Evolutionary conservation across 2,888 invertebrate species (phyloP), one percentile per base, ranked within the genome.

Genomic region (Lepidochitona cinerea): DNA sequence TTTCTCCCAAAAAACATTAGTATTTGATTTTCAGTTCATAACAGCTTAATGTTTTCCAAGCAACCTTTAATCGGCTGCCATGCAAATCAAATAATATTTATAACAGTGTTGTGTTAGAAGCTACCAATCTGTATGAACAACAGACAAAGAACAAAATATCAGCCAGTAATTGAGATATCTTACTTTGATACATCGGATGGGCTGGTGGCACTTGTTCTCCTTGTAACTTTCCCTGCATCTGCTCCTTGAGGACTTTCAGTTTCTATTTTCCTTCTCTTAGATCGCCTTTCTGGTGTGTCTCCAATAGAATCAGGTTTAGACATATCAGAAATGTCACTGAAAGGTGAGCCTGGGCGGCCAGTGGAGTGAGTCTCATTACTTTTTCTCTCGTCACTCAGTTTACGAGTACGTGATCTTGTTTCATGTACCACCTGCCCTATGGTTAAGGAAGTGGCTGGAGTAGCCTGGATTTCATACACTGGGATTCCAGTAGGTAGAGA

Each of bases 311-410:
- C 75, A 14, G 74, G 74, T 68, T 79, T 80, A 4, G 80, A 75
- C 9, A 76, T 77, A 23, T 82, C 82, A n/a, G 81, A 83, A 23
- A 81, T 78, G 71, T 84, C 82, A 70, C 83, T 84, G 70, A 79
- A 80, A 1, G 83, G 83, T 26, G 81, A 81, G 4, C 68, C 74
- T 12, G 77, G 69, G 35, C 78, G 53, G 18, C 71, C 75, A 26
- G 54, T 69, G 7, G 59, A 49, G 14, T 37, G n/a, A 7, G 75
- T 70, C n/a, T 80, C 77, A 23, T 73, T 76, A 33, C 79, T 79
- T 54, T 72, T 75, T 18, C 72, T 73, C 52, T 81, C 83, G 4
- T 79, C 79, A 23, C 71, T 77, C 18, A 68, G 37, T 68, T 78
- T 82, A 32, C 75, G 64, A n/a, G 76, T 76, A 36, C 66, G 66